Evolutionary conservation across 1,140 invertebrate genomes (phyloP).

Genomic region (Tetragnatha versicolor): DNA sequence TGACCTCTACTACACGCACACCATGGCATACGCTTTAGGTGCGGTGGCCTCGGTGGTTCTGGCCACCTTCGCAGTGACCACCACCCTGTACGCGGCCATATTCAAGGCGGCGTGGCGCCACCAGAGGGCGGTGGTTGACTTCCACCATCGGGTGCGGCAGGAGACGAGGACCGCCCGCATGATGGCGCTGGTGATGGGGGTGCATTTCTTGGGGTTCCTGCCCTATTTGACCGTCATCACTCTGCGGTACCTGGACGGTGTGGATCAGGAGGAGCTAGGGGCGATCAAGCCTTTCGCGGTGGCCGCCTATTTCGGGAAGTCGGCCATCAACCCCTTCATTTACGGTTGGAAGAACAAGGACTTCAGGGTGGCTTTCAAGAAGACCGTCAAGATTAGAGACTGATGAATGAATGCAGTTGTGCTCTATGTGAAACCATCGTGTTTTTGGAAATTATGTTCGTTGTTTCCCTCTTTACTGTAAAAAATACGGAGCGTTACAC

Average conservation of each 20-base stretch:
- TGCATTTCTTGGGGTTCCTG: constrained; percentile 56
- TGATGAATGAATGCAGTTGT: too few species aligned
- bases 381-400: too few species aligned
- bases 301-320: constrained; percentile 59
- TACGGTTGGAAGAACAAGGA: constrained; percentile 60
- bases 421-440: too few species aligned
- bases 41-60: constrained; percentile 56
- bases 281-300: constrained; percentile 55
- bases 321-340: constrained; percentile 58
- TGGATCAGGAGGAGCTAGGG: constrained; percentile 42
- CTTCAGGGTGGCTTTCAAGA: constrained; percentile 57
- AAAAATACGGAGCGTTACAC: too few species aligned
- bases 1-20: constrained; percentile 57
- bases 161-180: constrained; percentile 57
- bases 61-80: constrained; percentile 55
- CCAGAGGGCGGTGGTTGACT: constrained; percentile 51
- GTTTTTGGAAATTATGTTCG: too few species aligned
- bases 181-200: constrained; percentile 59
- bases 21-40: constrained; percentile 39
- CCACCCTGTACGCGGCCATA: constrained; percentile 55
- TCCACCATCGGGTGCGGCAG: constrained; percentile 38
- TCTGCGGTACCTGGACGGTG: constrained; percentile 48
- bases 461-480: too few species aligned
- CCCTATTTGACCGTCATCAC: constrained; percentile 57
- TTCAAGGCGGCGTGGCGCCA: constrained; percentile 58